A percentile compares a stretch with the other conserved stretches of the same genome.
These are phyloP conservation scores for Monomorium pharaonis DNA, from an alignment of 1,140 invertebrate genomes.

Conservation along the genomic window DNA sequence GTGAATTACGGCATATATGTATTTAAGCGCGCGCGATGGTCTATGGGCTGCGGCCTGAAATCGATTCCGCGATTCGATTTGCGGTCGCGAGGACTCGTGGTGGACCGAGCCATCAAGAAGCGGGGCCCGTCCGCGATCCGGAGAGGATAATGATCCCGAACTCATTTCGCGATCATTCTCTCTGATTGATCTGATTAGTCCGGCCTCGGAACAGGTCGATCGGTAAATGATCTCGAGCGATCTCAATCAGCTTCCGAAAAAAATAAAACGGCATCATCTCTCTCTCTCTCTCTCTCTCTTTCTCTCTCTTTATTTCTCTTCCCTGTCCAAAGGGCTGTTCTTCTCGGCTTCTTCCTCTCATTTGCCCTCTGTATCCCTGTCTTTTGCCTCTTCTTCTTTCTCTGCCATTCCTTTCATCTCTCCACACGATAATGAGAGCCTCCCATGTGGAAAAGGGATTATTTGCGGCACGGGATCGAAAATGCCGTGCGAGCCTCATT, in stretches of 20 bases:
- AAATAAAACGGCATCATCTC: constrained; percentile 78
- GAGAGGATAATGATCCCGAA: constrained; percentile 80
- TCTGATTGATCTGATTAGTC: constrained; percentile 85
- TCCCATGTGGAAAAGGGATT: constrained; percentile 80
- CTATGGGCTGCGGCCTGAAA: constrained; percentile 53
- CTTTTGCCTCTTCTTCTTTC: constrained; percentile 47
- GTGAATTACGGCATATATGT: constrained; percentile 48
- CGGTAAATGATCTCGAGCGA: constrained; percentile 83
- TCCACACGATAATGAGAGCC: constrained; percentile 79
- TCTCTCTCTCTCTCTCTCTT: too few relatives aligned
- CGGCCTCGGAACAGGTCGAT: constrained; percentile 76
- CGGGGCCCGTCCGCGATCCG: constrained; percentile 15
- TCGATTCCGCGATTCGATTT: constrained; percentile 81
- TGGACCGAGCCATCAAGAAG: constrained; percentile 60
- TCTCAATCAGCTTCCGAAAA: constrained; percentile 85
- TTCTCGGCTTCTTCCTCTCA: background rate
- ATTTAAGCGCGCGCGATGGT: constrained; percentile 56
- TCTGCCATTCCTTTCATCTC: constrained; percentile 35
- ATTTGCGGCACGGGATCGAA: constrained; percentile 79
- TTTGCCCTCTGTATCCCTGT: background rate
- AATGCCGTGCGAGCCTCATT: constrained; percentile 73
- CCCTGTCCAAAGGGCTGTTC: constrained; percentile 7
- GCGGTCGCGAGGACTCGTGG: constrained; percentile 74
- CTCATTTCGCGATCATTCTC: constrained; percentile 78
- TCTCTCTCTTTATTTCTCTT: constrained; percentile 48